These are phyloP conservation scores for Hydractinia echinata DNA, from an alignment of 30 jellyfish, hydroid and myxozoan genomes.

Conservation along the genomic window DNA sequence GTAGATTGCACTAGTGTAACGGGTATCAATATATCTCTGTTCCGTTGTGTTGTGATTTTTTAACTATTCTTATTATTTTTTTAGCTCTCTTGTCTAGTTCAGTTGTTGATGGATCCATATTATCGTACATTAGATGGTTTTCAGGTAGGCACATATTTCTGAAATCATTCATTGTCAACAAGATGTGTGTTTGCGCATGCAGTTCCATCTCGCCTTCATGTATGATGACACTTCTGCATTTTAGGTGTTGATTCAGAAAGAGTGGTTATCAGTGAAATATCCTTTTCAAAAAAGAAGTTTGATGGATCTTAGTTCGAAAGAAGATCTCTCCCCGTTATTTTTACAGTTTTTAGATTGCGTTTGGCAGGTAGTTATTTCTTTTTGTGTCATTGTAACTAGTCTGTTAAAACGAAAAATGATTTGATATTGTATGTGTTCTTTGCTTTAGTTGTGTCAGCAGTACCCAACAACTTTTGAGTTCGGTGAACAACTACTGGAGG, in stretches of 20 bases:
- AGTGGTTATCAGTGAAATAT: conserved; percentile 59
- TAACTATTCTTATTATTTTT: neutral
- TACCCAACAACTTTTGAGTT: conserved; percentile 73
- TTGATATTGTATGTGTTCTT: neutral
- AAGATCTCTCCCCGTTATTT: conserved; percentile 64
- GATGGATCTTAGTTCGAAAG: conserved; percentile 37
- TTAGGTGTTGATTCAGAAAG: conserved; percentile 78
- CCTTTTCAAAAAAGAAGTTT: conserved; percentile 55
- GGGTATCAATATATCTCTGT: too few relatives aligned
- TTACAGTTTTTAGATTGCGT: conserved; percentile 86
- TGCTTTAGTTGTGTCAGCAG: conserved; percentile 56
- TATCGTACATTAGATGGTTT: conserved; percentile 78
- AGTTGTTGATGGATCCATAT: conserved; percentile 66
- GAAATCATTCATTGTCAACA: too few relatives aligned
- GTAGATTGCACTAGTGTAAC: too few relatives aligned
- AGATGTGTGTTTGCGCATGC: too few relatives aligned
- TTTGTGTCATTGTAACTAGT: neutral
- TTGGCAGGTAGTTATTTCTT: conserved; percentile 66
- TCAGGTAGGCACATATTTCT: conserved; percentile 45
- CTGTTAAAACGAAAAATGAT: neutral
- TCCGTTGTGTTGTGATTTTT: too few relatives aligned
- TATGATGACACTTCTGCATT: neutral
- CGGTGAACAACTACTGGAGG: conserved; percentile 77
- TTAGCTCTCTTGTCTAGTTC: conserved; percentile 73
- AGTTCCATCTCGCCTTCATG: neutral